Evolutionary conservation across 2,888 invertebrate genomes (phyloP), one percentile per base, ranked within the genome.

Genomic region (Temnothorax ravouxi): DNA sequence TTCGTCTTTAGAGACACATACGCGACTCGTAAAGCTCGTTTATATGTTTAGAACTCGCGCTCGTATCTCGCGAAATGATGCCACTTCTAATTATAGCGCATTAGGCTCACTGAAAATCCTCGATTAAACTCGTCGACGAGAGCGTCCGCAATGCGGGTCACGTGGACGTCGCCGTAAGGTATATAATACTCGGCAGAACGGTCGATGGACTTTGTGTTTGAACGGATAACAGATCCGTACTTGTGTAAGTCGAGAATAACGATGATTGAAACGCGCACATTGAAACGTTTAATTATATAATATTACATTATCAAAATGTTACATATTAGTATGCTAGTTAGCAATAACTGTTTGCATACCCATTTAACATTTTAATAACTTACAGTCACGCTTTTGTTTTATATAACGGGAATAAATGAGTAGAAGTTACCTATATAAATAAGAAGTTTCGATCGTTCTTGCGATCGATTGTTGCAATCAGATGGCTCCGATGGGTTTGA

Each of bases 91-190:
- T 79, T 71, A 67, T 72, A 79, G 59, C 47, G 44, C 56, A 52
- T 77, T 77, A 77, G 54, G 29, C 47, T 79, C 56, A 59, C 44
- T 71, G 56, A 79, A 79, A 71, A 79, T 79, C 72, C 54, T 79
- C 56, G 72, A 79, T 79, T 79, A 71, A 79, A 59, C 79, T 79
- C 72, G 74, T 72, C 47, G 59, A 79, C 59, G 77, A 29, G 69
- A 61, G 9, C 38, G 38, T 47, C 15, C 21, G 61, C n/a, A 34
- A 29, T n/a, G 76, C 76, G 66, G 21, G 4, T 41, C 52, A 18
- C 54, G 44, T 25, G 18, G 18, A 44, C 69, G 52, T 62, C n/a
- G 21, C 29, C 56, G 44, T 21, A 5, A 56, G 67, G 6, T 44
- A 34, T 34, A 29, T 18, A 21, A 44, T 34, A 3, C 29, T 29